phyloP scores from a whole-genome alignment of 2,113 vertebrate genomes.

The Nerophis ophidion region DNA sequence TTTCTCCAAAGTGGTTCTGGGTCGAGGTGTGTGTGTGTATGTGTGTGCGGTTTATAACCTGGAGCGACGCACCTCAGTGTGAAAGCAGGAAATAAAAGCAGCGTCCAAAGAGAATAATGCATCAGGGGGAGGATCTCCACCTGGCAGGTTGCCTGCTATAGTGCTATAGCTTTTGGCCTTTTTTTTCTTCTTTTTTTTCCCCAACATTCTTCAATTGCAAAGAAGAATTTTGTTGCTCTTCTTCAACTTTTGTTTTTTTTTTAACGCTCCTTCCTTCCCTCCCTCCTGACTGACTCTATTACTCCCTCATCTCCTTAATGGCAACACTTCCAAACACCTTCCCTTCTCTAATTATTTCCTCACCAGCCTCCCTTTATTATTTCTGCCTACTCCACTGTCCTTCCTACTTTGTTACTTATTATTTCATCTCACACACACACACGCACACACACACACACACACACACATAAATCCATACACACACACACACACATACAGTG shows the following conservation, averaged over 20 bases:
- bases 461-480: background rate
- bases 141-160: conserved; percentile 33
- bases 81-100: conserved; percentile 63
- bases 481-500: conserved; percentile 14
- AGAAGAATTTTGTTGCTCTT: conserved; percentile 47
- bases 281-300: conserved; percentile 26
- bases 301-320: conserved; percentile 45
- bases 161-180: background rate
- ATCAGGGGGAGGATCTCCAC: conserved; percentile 61
- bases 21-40: conserved; percentile 13
- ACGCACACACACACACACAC: background rate
- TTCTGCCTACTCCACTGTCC: conserved; percentile 31
- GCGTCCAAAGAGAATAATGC: conserved; percentile 69
- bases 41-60: conserved; percentile 23
- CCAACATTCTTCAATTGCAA: conserved; percentile 45
- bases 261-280: conserved; percentile 1
- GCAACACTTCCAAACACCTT: conserved; percentile 47
- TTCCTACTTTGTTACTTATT: conserved; percentile 56
- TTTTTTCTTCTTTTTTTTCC: conserved; percentile 34
- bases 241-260: conserved; percentile 36
- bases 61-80: conserved; percentile 35
- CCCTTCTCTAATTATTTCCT: conserved; percentile 58
- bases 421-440: conserved; percentile 53
- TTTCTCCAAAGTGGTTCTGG: conserved; percentile 53
- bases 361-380: conserved; percentile 34